phyloP scores from a whole-genome alignment of 92 coral and sea anemone genomes.

The Phenganax marumi region DNA sequence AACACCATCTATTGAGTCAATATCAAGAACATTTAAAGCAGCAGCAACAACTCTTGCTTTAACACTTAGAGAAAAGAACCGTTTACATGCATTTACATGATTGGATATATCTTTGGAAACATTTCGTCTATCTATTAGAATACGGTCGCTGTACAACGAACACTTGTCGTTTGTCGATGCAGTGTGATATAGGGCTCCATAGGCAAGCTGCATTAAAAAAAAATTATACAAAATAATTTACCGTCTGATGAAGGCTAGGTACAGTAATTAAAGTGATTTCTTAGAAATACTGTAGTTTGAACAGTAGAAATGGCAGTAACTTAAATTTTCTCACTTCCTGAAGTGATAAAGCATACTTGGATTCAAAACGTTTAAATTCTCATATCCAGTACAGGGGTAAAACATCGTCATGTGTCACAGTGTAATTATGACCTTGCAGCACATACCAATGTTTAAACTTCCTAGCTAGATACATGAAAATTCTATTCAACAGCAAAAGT shows the following conservation, averaged over 20 bases:
- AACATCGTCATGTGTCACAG: too few relatives aligned
- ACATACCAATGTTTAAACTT: too few relatives aligned
- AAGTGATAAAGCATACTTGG: too few relatives aligned
- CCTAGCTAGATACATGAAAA: too few relatives aligned
- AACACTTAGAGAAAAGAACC: slow-evolving; percentile 64
- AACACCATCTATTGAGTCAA: slow-evolving; percentile 40
- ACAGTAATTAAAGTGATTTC: not conserved
- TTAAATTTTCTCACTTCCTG: not conserved
- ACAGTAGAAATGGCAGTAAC: not conserved
- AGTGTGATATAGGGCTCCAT: slow-evolving; percentile 49
- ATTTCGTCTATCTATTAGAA: slow-evolving; percentile 65
- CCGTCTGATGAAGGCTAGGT: too few relatives aligned
- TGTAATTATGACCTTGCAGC: too few relatives aligned
- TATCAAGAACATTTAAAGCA: slow-evolving; percentile 63
- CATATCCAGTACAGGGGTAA: too few relatives aligned
- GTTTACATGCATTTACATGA: slow-evolving; percentile 67
- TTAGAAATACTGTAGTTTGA: not conserved
- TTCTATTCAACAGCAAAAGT: not conserved
- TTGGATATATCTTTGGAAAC: slow-evolving; percentile 63
- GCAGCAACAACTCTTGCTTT: slow-evolving; percentile 64
- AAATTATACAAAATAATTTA: too few relatives aligned
- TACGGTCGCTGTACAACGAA: slow-evolving; percentile 68
- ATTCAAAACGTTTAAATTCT: too few relatives aligned
- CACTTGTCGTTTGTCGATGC: slow-evolving; percentile 73
- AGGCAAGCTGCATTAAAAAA: slow-evolving; percentile 51